Conservation (phyloP, 2,113 vertebrate genomes). For the Chaetodon trifascialis region DNA sequence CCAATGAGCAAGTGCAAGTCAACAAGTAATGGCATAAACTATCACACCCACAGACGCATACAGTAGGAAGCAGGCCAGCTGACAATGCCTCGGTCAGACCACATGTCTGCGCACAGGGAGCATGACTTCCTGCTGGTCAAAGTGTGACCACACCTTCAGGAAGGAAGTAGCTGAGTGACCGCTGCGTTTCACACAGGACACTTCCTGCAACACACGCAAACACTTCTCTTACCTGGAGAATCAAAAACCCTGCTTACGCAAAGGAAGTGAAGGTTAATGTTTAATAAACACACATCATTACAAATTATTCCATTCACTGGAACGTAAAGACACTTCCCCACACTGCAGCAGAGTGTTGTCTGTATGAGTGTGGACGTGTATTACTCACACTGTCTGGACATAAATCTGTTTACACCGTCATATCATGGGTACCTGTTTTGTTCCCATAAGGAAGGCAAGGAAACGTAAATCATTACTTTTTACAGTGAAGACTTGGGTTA, state of each 20-base stretch:
- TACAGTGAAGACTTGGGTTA: too few species aligned
- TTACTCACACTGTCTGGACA: too few species aligned
- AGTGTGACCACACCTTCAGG: conserved; percentile 31
- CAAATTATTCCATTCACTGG: background rate
- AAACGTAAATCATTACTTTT: too few species aligned
- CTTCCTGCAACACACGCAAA: conserved; percentile 23
- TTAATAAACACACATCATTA: too few species aligned
- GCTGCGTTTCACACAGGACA: background rate
- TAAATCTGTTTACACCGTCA: too few species aligned
- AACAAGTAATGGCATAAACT: background rate
- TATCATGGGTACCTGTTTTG: too few species aligned
- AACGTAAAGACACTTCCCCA: background rate
- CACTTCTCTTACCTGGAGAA: background rate
- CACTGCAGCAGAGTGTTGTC: background rate
- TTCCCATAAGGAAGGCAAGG: too few species aligned
- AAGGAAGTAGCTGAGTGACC: conserved; percentile 51
- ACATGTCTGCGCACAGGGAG: background rate
- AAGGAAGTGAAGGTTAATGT: too few species aligned
- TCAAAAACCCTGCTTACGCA: too few species aligned
- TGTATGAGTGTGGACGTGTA: background rate
- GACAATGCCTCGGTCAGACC: conserved; percentile 24
- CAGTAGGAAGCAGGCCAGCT: background rate
- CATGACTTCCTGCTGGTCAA: conserved; percentile 39
- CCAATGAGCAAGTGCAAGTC: background rate
- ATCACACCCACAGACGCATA: background rate